phyloP scores from a whole-genome alignment of 1,140 invertebrate species.

The Nephotettix cincticeps region DNA sequence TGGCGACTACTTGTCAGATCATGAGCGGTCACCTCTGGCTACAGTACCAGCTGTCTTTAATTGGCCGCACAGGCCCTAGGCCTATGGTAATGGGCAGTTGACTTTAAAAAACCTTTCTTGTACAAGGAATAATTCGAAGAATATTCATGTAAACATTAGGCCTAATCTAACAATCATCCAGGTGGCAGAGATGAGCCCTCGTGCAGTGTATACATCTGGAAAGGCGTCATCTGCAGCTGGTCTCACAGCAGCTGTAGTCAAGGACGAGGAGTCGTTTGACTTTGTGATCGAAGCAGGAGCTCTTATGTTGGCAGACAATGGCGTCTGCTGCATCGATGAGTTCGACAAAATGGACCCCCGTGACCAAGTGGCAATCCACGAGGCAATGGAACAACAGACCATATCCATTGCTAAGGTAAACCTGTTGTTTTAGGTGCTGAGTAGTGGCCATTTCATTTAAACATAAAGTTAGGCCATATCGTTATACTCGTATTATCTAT shows the following conservation, averaged over 20 bases:
- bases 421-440: too few relatives aligned
- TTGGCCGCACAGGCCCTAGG: too few relatives aligned
- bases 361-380: slow-evolving; percentile 99
- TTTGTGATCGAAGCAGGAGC: slow-evolving; percentile 99
- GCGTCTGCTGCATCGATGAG: slow-evolving; percentile 99
- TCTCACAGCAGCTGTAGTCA: slow-evolving; percentile 95
- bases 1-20: too few relatives aligned
- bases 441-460: too few relatives aligned
- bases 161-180: slow-evolving; percentile 42
- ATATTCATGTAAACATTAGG: too few relatives aligned
- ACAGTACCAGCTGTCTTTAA: too few relatives aligned
- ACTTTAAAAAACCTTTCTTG: too few relatives aligned
- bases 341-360: slow-evolving; percentile 99
- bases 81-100: too few relatives aligned
- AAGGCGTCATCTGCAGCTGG: slow-evolving; percentile 98
- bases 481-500: too few relatives aligned
- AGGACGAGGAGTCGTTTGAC: slow-evolving; percentile 96
- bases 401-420: slow-evolving; percentile 96
- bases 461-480: too few relatives aligned
- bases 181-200: slow-evolving; percentile 92
- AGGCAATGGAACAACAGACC: slow-evolving; percentile 99
- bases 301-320: slow-evolving; percentile 98
- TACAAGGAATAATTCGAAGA: too few relatives aligned
- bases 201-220: slow-evolving; percentile 97
- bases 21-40: too few relatives aligned